Evolutionary conservation across 2,888 invertebrate genomes (phyloP), one percentile per base, ranked within the genome.

Genomic region (Eilema caniola): DNA sequence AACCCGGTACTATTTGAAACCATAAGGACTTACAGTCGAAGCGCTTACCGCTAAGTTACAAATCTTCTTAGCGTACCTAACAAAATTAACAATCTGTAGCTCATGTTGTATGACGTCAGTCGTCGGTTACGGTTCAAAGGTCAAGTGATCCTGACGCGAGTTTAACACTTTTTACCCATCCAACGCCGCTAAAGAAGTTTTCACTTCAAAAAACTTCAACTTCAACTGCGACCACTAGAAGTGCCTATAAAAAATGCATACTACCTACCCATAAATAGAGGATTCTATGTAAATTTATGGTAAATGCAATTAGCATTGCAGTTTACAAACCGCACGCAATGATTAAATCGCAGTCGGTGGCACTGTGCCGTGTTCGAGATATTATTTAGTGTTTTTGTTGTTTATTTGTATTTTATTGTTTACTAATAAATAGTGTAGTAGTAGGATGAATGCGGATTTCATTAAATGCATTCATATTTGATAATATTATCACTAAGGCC

Each of bases 331-430:
- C 20, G 25, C 25, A 47, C n/a, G 24, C 47, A 24, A 63, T 63
- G 25, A 28, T 63, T 25, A 25, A 63, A 47, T 47, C 37, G 41
- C 41, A 63, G 16, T 24, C 10, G 11, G 31, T 47, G 7, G 16
- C 57, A 47, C n/a, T 31, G 31, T 28, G 60, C 62, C 12, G 2
- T 20, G 12, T 63, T 56, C 20, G 25, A 56, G 64, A n/a, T 64
- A 70, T 41, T 68, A 23, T 66, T 68, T 25, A 67, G 20, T 61
- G 61, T n/a, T 64, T 62, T 62, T 62, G 41, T 67, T 66, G 63
- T 31, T 47, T 7, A n/a, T n/a, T n/a, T n/a, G n/a, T n/a, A n/a
- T 41, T 16, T 0, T 37, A 2, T 37, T 37, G 31, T 33, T 37
- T 37, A 37, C 12, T 12, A 47, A 47, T 20, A 47, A 47, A 16